Percentiles rank a stretch among this genome's conserved stretches.
phyloP scores from a whole-genome alignment of 2,797 vertebrate species.

The Halcyon leucocephala region DNA sequence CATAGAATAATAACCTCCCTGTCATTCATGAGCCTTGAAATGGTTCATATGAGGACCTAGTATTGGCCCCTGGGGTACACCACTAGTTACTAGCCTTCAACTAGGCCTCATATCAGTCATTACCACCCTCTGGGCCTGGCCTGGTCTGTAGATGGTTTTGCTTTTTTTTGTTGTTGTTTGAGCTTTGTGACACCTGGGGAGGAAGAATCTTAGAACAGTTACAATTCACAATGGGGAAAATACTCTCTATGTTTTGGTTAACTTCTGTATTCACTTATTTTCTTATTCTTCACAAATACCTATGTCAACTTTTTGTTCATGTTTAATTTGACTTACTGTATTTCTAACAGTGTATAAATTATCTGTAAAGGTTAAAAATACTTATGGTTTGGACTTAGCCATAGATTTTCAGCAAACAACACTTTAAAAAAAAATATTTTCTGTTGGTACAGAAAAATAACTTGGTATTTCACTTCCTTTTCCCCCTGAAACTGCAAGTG shows the following conservation, averaged over 20 bases:
- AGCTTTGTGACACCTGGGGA: not conserved
- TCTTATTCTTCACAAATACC: not conserved
- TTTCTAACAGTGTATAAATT: not conserved
- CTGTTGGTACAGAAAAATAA: not conserved
- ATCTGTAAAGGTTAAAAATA: not conserved
- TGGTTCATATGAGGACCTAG: not conserved
- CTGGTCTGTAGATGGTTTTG: not conserved
- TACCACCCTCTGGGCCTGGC: not conserved
- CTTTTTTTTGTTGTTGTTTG: too few relatives aligned
- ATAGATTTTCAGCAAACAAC: not conserved
- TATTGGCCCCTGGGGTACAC: not conserved
- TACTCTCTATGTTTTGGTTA: not conserved
- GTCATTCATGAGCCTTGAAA: not conserved
- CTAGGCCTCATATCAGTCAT: not conserved
- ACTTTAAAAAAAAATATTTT: not conserved
- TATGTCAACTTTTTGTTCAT: not conserved
- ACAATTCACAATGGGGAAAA: not conserved
- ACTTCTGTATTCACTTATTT: not conserved
- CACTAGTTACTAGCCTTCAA: not conserved
- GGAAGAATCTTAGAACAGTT: not conserved
- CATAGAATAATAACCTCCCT: not conserved
- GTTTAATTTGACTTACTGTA: not conserved
- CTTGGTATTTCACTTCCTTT: not conserved
- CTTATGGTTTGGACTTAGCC: not conserved
- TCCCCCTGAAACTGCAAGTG: not conserved